Evolutionary conservation across 2,113 vertebrate species (phyloP).

Genomic region (Chiloscyllium plagiosum): DNA sequence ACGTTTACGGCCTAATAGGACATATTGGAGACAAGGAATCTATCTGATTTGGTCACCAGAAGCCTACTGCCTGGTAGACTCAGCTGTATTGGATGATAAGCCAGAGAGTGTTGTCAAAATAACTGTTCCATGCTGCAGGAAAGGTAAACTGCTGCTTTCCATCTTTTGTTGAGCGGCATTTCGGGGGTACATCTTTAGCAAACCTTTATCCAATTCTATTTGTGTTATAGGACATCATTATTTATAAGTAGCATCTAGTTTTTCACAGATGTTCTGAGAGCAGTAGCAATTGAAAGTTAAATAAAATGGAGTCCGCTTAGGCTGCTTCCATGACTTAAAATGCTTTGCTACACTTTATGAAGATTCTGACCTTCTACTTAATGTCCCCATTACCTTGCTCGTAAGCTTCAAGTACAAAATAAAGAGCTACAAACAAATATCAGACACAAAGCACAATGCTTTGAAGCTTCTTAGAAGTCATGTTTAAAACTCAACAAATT

Average conservation of each 20-base stretch:
- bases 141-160: slow-evolving; percentile 64
- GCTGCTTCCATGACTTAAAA: not conserved
- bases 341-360: not conserved
- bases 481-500: not conserved
- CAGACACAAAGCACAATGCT: not conserved
- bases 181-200: not conserved
- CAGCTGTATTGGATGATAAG: slow-evolving; percentile 60
- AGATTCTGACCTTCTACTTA: not conserved
- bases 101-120: slow-evolving; percentile 81
- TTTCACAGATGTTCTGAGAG: not conserved
- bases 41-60: slow-evolving; percentile 89
- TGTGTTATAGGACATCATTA: not conserved
- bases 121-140: slow-evolving; percentile 82
- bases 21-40: slow-evolving; percentile 92
- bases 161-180: not conserved
- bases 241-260: not conserved
- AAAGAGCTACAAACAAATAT: not conserved
- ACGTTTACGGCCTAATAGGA: slow-evolving; percentile 71
- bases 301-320: not conserved
- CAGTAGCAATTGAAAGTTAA: not conserved
- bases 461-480: not conserved
- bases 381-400: too few species aligned
- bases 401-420: not conserved
- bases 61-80: slow-evolving; percentile 87
- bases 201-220: not conserved